phyloP scores from a whole-genome alignment of 2,888 invertebrate genomes.

The Drosophila peninsularis region DNA sequence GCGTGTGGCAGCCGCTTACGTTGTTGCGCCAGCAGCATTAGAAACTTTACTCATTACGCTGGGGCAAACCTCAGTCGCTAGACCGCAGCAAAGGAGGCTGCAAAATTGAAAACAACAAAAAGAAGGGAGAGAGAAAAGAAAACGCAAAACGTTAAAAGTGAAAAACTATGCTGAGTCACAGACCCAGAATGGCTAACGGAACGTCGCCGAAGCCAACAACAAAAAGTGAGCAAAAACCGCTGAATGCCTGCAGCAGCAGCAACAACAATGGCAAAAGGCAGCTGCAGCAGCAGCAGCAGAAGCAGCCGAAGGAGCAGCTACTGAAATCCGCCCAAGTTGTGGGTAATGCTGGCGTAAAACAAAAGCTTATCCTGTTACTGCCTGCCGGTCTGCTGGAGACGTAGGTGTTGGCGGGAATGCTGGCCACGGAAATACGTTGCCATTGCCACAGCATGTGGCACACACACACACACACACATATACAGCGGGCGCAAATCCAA shows the following conservation, averaged over 20 bases:
- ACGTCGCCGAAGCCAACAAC: constrained; percentile 24
- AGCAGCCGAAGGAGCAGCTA: constrained; percentile 23
- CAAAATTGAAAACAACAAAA: constrained; percentile 39
- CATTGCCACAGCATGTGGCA: constrained; percentile 76
- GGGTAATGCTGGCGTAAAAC: constrained; percentile 81
- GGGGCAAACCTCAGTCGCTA: constrained; percentile 69
- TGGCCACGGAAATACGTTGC: constrained; percentile 74
- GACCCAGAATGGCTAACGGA: constrained; percentile 38
- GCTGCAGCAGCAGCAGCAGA: constrained; percentile 16
- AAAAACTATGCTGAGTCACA: constrained; percentile 77
- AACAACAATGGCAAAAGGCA: constrained; percentile 32
- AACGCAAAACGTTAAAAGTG: constrained; percentile 65
- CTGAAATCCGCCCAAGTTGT: constrained; percentile 78
- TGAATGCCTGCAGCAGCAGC: constrained; percentile 54
- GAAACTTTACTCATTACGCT: constrained; percentile 80
- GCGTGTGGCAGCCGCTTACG: constrained; percentile 49
- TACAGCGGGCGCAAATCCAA: constrained; percentile 37
- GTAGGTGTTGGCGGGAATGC: constrained; percentile 29
- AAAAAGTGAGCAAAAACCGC: constrained; percentile 67
- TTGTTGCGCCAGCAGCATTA: constrained; percentile 75
- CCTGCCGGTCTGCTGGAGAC: constrained; percentile 27
- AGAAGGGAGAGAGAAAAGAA: constrained; percentile 15
- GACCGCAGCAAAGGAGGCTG: constrained; percentile 61
- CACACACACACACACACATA: constrained; percentile 22
- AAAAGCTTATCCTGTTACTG: constrained; percentile 79